These are phyloP conservation scores for Sipha flava DNA, from an alignment of 1,140 invertebrate species.

Conservation along the genomic window DNA sequence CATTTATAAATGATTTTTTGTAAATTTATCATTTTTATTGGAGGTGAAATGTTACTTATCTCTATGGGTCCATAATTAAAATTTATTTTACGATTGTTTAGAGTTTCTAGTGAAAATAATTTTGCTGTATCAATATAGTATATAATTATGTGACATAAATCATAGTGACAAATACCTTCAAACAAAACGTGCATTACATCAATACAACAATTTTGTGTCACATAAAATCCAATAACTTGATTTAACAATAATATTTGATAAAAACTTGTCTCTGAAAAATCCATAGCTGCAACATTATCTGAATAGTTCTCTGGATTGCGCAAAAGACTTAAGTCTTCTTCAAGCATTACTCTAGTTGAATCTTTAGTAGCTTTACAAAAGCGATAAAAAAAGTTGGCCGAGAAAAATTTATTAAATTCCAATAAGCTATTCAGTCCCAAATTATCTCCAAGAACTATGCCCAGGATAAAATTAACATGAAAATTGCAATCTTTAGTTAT, in stretches of 20 bases:
- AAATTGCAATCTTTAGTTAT: not conserved
- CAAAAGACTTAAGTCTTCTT: not conserved
- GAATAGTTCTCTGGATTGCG: not conserved
- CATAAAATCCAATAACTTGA: not conserved
- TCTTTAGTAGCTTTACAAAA: not conserved
- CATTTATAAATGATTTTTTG: not conserved
- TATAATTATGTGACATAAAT: not conserved
- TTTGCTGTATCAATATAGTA: not conserved
- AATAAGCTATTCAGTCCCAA: not conserved
- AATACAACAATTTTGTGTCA: not conserved
- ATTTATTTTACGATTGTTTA: not conserved
- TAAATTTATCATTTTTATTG: not conserved
- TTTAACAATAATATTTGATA: not conserved
- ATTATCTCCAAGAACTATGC: not conserved
- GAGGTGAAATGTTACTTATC: not conserved
- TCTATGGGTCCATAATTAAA: not conserved
- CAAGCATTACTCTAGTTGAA: not conserved
- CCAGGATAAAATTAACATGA: not conserved
- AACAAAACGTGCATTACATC: not conserved
- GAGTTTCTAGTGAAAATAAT: not conserved
- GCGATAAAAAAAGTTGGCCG: not conserved
- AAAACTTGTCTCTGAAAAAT: not conserved
- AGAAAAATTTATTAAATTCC: not conserved
- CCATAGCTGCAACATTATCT: not conserved
- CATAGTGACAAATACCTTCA: not conserved